Conservation (phyloP, 2,797 vertebrate species). For the Spizella passerina region DNA sequence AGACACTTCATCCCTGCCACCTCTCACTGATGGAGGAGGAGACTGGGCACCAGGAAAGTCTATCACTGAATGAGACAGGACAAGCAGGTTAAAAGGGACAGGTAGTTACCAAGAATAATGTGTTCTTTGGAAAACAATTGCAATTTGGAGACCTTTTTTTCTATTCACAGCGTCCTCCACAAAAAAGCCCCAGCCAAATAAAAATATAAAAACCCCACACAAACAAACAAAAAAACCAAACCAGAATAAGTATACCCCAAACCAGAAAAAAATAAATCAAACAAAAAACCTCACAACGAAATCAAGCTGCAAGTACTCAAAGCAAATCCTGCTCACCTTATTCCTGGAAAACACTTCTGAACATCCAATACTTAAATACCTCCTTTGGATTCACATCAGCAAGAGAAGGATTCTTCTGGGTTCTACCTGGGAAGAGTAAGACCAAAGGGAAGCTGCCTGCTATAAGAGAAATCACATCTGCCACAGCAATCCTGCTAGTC, state of each 20-base stretch:
- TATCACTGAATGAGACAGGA: not conserved
- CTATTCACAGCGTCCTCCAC: not conserved
- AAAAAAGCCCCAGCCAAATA: not conserved
- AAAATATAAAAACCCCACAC: not conserved
- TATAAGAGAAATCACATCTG: not conserved
- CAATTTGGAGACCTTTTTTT: not conserved
- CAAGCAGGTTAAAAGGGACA: not conserved
- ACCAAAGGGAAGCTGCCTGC: not conserved
- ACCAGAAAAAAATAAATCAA: not conserved
- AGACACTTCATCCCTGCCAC: not conserved
- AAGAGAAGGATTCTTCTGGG: not conserved
- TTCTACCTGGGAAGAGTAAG: not conserved
- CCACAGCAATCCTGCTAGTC: not conserved
- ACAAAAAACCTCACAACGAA: not conserved
- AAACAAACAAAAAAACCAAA: too few relatives aligned
- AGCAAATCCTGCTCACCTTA: not conserved
- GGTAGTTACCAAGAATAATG: not conserved
- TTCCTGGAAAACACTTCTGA: constrained; percentile 1
- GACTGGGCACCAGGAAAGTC: not conserved
- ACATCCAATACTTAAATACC: not conserved
- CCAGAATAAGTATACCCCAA: not conserved
- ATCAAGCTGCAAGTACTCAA: not conserved
- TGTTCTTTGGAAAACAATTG: not conserved
- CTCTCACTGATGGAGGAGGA: not conserved
- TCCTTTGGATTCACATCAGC: not conserved